Evolutionary conservation across 2,888 invertebrate genomes (phyloP).

Genomic region (Lepidochrysops patricia): DNA sequence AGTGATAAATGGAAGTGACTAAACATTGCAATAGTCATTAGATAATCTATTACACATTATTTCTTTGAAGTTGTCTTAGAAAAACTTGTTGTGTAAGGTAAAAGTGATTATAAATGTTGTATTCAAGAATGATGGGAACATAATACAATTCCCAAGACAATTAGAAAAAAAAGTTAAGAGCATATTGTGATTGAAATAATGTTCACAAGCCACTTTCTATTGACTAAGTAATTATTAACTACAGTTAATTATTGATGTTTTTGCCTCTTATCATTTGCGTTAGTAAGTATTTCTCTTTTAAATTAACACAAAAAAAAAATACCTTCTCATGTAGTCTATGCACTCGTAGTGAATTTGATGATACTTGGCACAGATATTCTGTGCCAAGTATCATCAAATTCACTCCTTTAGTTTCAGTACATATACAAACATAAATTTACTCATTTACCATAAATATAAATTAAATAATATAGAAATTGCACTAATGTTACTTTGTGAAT

Average conservation of each 20-base stretch:
- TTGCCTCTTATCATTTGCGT: neutral
- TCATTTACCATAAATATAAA: no score
- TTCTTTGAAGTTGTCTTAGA: neutral
- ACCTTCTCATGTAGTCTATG: no score
- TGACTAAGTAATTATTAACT: neutral
- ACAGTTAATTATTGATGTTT: neutral
- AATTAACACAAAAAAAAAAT: no score
- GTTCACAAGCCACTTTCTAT: slow-evolving; percentile 14
- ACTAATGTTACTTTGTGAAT: no score
- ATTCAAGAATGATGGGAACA: slow-evolving; percentile 4
- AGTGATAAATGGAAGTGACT: neutral
- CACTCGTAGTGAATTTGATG: no score
- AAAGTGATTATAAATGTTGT: slow-evolving; percentile 11
- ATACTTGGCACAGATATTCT: no score
- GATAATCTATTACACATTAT: neutral
- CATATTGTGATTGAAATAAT: slow-evolving; percentile 8
- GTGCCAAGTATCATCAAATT: no score
- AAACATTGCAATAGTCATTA: neutral
- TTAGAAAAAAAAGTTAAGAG: slow-evolving; percentile 10
- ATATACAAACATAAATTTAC: no score
- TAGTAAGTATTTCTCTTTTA: no score
- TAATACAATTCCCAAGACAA: neutral
- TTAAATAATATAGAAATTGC: no score
- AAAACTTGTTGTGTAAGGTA: slow-evolving; percentile 8
- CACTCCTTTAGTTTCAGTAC: no score